Evolutionary conservation across 2,888 invertebrate genomes (phyloP), one percentile per base, ranked within the genome.

Genomic region (Phasia obesa): DNA sequence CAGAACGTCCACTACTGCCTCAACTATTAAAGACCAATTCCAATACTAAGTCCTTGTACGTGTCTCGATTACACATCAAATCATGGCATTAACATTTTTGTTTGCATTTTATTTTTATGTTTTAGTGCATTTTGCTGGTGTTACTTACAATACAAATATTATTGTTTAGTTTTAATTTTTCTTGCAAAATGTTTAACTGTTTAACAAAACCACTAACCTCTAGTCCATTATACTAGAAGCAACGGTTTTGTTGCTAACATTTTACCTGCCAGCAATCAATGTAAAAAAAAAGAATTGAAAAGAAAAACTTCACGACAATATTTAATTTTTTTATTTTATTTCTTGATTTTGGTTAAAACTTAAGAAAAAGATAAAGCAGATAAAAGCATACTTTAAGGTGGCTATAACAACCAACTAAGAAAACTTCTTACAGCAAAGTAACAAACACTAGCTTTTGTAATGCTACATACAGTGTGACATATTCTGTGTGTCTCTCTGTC

Each of bases 161-260:
- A 79, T 71, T 75, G 75, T 71, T 80, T 55, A 67, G 70, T 31
- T 83, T 79, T 76, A 83, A 79, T 75, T 71, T 83, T 53, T 60
- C 65, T 25, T 42, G 13, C 6, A 7, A 35, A 44, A 69, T 38
- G 6, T 49, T 1, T n/a, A 51, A 9, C 27, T 23, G 35, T 60
- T 38, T 60, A 42, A 47, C 53, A 38, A 64, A 27, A 65, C 35
- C 19, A 21, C 9, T 2, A 35, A 13, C 65, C n/a, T n/a, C n/a
- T n/a, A n/a, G n/a, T n/a, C n/a, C 2, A 44, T 19, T 6, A 19
- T 19, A 19, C 17, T 47, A 1, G 7, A 31, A 31, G 1, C 1
- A 31, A 19, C 19, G 9, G 19, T 49, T 53, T 53, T 53, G n/a
- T n/a, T 15, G n/a, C 2, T 4, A 53, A 53, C 15, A 27, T 49